phyloP scores from a whole-genome alignment of 2,797 vertebrate genomes.

The Schizopygopsis malacanthus region DNA sequence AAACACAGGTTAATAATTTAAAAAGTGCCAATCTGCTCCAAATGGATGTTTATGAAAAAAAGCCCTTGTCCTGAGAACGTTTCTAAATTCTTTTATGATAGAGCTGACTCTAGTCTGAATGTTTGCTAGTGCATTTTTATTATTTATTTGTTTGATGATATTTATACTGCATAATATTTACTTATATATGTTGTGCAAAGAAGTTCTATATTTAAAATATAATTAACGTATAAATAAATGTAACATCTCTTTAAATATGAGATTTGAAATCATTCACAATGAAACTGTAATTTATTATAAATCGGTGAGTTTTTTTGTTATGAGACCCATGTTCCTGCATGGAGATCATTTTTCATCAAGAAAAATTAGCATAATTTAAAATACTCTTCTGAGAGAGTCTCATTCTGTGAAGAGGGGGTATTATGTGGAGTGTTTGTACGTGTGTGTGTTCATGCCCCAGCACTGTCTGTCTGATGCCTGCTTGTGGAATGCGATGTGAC shows the following conservation, averaged over 20 bases:
- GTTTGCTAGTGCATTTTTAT: neutral
- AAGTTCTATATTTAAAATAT: neutral
- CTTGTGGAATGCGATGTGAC: slow-evolving; percentile 84
- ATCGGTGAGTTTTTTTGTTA: neutral
- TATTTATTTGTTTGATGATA: neutral
- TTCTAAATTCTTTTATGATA: neutral
- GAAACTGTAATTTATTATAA: neutral
- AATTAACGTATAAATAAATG: neutral
- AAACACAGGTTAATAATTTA: neutral
- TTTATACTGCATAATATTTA: neutral
- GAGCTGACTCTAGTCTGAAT: neutral
- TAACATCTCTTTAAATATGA: neutral
- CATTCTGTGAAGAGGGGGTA: slow-evolving; percentile 39
- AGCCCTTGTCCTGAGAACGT: neutral
- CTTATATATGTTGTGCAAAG: neutral
- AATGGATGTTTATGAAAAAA: no score
- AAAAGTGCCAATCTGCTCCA: no score
- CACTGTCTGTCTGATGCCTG: slow-evolving; percentile 72
- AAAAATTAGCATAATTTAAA: neutral
- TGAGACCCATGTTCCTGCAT: neutral
- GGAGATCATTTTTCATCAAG: neutral
- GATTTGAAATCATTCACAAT: neutral
- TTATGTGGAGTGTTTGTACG: slow-evolving; percentile 39
- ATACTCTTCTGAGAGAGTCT: slow-evolving; percentile 22
- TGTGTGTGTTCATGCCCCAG: slow-evolving; percentile 40